Conservation (phyloP, 2,888 invertebrate genomes). For the Troides aeacus region DNA sequence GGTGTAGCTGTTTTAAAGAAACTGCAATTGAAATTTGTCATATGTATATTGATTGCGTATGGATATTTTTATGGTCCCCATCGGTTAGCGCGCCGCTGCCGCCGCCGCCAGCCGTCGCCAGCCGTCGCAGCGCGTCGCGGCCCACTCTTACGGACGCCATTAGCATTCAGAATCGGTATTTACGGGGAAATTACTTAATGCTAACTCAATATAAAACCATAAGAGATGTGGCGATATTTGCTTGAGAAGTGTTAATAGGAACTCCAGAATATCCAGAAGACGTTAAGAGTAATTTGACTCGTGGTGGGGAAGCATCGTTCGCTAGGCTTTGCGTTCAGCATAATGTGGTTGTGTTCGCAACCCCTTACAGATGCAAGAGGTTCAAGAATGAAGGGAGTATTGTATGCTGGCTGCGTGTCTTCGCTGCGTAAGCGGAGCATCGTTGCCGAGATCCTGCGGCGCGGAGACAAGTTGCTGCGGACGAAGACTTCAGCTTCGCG, state of each 20-base stretch:
- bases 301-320: slow-evolving; percentile 67
- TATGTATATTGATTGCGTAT: slow-evolving; percentile 80
- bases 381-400: slow-evolving; percentile 58
- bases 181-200: slow-evolving; percentile 79
- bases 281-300: slow-evolving; percentile 73
- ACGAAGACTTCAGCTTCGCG: slow-evolving; percentile 37
- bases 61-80: slow-evolving; percentile 79
- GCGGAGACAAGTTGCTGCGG: slow-evolving; percentile 36
- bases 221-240: slow-evolving; percentile 50
- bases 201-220: slow-evolving; percentile 59
- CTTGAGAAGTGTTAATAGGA: slow-evolving; percentile 31
- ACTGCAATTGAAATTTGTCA: slow-evolving; percentile 74
- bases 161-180: slow-evolving; percentile 79
- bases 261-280: slow-evolving; percentile 46
- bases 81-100: slow-evolving; percentile 75
- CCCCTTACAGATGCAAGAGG: slow-evolving; percentile 76
- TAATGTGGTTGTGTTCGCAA: slow-evolving; percentile 79
- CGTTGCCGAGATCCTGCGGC: slow-evolving; percentile 37
- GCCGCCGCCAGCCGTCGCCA: slow-evolving; percentile 51
- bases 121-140: slow-evolving; percentile 65
- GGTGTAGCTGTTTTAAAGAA: slow-evolving; percentile 47
- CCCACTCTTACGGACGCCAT: slow-evolving; percentile 74
- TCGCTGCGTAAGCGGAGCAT: slow-evolving; percentile 21
- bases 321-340: slow-evolving; percentile 74
- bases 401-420: slow-evolving; percentile 26